Base-by-base conservation (phyloP, 2,888 invertebrate species). In the Cerceris ruficornis region DNA sequence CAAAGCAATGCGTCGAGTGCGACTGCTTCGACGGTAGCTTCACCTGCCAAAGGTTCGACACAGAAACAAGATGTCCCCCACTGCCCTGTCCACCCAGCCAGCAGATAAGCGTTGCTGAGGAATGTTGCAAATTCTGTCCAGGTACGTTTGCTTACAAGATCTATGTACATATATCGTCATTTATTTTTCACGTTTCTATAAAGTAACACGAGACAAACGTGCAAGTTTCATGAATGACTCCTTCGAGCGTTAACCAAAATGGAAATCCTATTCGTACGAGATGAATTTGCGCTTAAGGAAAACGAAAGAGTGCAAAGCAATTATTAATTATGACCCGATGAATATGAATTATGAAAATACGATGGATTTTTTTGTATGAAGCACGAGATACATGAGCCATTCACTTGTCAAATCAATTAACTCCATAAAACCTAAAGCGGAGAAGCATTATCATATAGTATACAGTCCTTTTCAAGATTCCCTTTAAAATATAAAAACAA, bases 91-190 rank as follows among this genome's bases (percentile, higher is more conserved):
- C 96, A 81, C 93, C 94, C 65, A 94, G 95, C 81, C 95, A 96
- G 90, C 96, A 97, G 93, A 95, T 97, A 92, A 95, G 95, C 87
- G 96, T 97, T 78, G 95, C 96, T 64, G 97, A 96, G 75, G 96
- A 97, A 92, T 98, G 98, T 93, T 98, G 98, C 94, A 96, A 96
- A 92, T 96, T 97, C 91, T 98, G 98, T 93, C 96, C 96, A 93
- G 97, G 97, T 97, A 93, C 83, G 86, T 66, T 42, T 11, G 6
- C 17, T 7, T 9, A 14, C 39, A 41, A 41, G 42, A 15, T 52
- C 2, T 7, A 50, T 39, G 8, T 46, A 46, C 46, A 46, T 46
- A 46, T 46, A 46, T 46, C 6, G 46, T 46, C 11, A 46, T 11
- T 46, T 46, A 46, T 11, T 8, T 8, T 46, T 46, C 11, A 46